Base-by-base conservation (phyloP, 2,113 vertebrate genomes). In the Parotia lawesii region DNA sequence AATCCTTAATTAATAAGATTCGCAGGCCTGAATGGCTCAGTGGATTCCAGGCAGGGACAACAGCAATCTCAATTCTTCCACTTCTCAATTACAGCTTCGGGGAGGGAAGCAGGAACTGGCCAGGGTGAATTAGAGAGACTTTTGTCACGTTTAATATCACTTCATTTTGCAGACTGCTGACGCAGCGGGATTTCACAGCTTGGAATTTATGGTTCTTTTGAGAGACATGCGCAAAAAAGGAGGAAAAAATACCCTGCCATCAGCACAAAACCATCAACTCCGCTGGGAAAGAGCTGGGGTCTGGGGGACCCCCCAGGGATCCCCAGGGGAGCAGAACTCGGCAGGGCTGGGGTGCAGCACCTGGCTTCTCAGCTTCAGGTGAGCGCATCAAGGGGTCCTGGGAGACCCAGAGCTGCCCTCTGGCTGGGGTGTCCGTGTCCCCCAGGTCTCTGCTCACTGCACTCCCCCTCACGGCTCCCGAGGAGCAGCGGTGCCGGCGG, bases 81-180 rank as follows among this genome's bases (percentile, higher is more conserved):
- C 89, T 95, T 97, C 94, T 95, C 97, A 89, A 81, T 95, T 91
- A 92, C 60, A 12, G 61, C 73, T 86, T 48, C 14, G 4, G 84
- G 82, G 87, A 88, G 67, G 71, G 48, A 93, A 94, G 95, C 91
- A 87, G 93, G 62, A 94, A 87, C 15, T 76, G 95, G 97, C 92
- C 97, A 78, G 97, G 97, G 97, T 96, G 97, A 98, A 98, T 98
- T 97, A 98, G 97, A 98, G 97, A 97, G 98, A 97, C 97, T 98
- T 98, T 97, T 97, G 98, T 98, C 97, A 95, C 93, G 60, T 98
- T 98, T 98, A 98, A 98, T 98, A 98, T 98, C 98, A 98, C 98
- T 98, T 98, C 98, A 98, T 98, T 98, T 96, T 86, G 85, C 97
- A 97, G 98, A 97, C 97, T 98, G 98, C 98, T 98, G 98, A 99